phyloP scores from a whole-genome alignment of 1,140 invertebrate species.

The Linepithema humile region DNA sequence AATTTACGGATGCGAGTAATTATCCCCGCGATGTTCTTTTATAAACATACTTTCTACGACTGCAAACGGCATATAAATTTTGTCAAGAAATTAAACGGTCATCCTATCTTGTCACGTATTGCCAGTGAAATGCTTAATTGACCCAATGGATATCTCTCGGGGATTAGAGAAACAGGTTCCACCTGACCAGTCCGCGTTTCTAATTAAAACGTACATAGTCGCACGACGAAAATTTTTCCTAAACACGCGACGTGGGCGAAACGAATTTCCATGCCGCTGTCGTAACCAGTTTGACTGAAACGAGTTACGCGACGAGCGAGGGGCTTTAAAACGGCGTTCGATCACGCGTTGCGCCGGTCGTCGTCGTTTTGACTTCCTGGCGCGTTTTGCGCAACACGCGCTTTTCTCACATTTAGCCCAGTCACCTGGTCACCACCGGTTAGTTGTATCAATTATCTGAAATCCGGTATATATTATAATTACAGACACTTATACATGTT shows the following conservation, averaged over 20 bases:
- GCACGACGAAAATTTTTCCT: not conserved
- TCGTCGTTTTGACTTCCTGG: not conserved
- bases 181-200: not conserved
- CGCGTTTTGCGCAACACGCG: slow-evolving; percentile 4
- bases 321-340: not conserved
- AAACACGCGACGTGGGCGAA: not conserved
- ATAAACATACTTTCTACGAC: not conserved
- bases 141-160: not conserved
- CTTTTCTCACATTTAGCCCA: slow-evolving; percentile 15
- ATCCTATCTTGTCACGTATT: not conserved
- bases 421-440: not conserved
- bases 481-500: not conserved
- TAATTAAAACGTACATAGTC: not conserved
- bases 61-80: too few species aligned
- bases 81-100: slow-evolving; percentile 17
- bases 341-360: not conserved
- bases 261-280: not conserved
- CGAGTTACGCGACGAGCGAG: not conserved
- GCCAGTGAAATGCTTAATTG: slow-evolving; percentile 8
- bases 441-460: slow-evolving; percentile 35
- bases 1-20: not conserved
- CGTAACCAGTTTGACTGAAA: not conserved
- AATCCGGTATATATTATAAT: not conserved
- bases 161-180: slow-evolving; percentile 27
- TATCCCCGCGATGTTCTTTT: not conserved